Evolutionary conservation across 2,888 invertebrate genomes (phyloP), one percentile per base, ranked within the genome.

Genomic region (Zaprionus lineosus): DNA sequence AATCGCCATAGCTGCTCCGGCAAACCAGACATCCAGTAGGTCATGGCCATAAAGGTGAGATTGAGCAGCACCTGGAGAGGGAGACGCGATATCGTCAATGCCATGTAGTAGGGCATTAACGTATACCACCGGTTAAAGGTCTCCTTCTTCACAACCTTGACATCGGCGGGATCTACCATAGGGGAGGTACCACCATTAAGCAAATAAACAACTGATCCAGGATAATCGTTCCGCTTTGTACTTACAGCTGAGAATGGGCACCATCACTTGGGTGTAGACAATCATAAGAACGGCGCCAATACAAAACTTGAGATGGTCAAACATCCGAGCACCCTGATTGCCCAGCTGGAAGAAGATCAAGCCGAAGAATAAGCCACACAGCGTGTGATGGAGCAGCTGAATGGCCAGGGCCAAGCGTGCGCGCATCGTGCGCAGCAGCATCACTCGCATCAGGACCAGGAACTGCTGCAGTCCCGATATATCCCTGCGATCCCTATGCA

Each of bases 61-160:
- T 93, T 94, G 31, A 93, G 90, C 0, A 91, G 68, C 12, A 93
- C 89, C 79, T 91, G 90, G 0, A 93, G 87, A 0, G 94, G 94
- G 44, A 93, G 77, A 58, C 93, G 92, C 6, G 94, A 93, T 0
- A 93, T 88, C 0, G 92, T 93, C 8, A 93, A 73, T 0, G 94
- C 94, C 21, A 92, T 89, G 77, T 93, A 94, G 88, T 94, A 94
- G 0, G 94, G 93, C 0, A 91, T 91, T 4, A 94, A 85, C 3
- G 92, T 91, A 84, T 94, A 94, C 94, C 94, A 94, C 43, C 93
- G 91, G 87, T 94, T 94, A 86, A 94, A 94, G 58, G 93, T 92
- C 83, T 94, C 94, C 75, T 93, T 93, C 81, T 93, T 93, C 0
- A 94, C 91, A 37, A 94, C 89, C 86, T 94, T 93, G 0, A 94